A percentile compares a stretch with the other conserved stretches of the same genome.
These are phyloP conservation scores for Drosophila murphyi DNA, from an alignment of 1,140 invertebrate species.

Conservation along the genomic window DNA sequence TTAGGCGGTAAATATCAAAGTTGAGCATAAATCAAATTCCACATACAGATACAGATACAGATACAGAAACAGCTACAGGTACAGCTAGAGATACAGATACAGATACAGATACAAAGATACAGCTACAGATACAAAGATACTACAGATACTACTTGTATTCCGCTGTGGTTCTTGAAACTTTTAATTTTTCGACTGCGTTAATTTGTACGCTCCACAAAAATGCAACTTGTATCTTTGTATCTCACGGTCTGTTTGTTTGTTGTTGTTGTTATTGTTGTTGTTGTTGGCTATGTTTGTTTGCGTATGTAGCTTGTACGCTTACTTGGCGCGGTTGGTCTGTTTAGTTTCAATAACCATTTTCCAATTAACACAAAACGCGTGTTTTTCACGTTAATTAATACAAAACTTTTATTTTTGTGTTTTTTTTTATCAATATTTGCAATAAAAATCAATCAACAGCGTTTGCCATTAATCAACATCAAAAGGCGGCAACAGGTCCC, in stretches of 20 bases:
- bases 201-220: conserved; percentile 77
- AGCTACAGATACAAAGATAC: conserved; percentile 21
- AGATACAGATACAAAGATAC: conserved; percentile 20
- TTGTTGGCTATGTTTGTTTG: conserved; percentile 51
- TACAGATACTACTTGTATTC: conserved; percentile 21
- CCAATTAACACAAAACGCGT: conserved; percentile 80
- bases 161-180: conserved; percentile 55
- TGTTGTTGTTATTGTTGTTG: conserved; percentile 54
- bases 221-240: conserved; percentile 77
- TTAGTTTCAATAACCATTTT: conserved; percentile 83
- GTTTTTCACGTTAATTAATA: conserved; percentile 83
- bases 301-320: conserved; percentile 50
- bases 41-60: conserved; percentile 43
- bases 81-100: conserved; percentile 11
- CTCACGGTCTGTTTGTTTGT: conserved; percentile 79
- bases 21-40: conserved; percentile 79
- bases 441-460: conserved; percentile 83
- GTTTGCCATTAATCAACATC: conserved; percentile 82
- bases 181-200: conserved; percentile 70
- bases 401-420: conserved; percentile 53
- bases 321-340: conserved; percentile 63
- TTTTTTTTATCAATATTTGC: conserved; percentile 79
- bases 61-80: conserved; percentile 1
- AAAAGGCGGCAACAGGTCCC: conserved; percentile 61
- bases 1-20: conserved; percentile 82